These are phyloP conservation scores for Drosophila robusta DNA, from an alignment of 2,888 invertebrate species.

Conservation along the genomic window DNA sequence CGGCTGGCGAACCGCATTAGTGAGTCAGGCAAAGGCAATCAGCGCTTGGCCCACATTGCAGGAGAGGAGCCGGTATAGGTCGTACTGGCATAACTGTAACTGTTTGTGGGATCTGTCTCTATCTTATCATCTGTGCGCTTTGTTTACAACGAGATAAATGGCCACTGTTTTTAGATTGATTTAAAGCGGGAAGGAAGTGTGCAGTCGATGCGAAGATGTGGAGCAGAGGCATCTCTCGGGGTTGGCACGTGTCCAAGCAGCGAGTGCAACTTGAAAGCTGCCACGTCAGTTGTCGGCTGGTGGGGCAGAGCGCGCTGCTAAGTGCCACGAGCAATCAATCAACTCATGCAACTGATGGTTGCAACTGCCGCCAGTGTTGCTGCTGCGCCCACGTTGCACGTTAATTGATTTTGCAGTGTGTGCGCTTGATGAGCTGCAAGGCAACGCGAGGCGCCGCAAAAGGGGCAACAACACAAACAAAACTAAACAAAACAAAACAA, in stretches of 20 bases:
- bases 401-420: conserved; percentile 72
- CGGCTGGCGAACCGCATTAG: conserved; percentile 29
- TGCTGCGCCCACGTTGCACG: conserved; percentile 51
- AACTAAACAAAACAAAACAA: conserved; percentile 15
- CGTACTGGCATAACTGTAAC: conserved; percentile 30
- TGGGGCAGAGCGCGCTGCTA: conserved; percentile 5
- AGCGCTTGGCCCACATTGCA: conserved; percentile 51
- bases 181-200: conserved; percentile 16
- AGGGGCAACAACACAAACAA: conserved; percentile 2
- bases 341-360: conserved; percentile 34
- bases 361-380: background rate
- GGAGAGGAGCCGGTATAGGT: background rate
- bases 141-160: conserved; percentile 67
- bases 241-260: conserved; percentile 52
- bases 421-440: conserved; percentile 24
- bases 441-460: conserved; percentile 19
- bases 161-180: conserved; percentile 23
- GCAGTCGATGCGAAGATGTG: background rate
- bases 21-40: conserved; percentile 49
- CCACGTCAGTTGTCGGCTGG: conserved; percentile 30
- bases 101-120: conserved; percentile 23
- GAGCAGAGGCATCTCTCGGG: conserved; percentile 13
- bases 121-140: conserved; percentile 57
- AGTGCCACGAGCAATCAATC: conserved; percentile 60
- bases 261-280: conserved; percentile 33